Conservation (phyloP, 2,888 invertebrate species). For the Lydus trimaculatus region DNA sequence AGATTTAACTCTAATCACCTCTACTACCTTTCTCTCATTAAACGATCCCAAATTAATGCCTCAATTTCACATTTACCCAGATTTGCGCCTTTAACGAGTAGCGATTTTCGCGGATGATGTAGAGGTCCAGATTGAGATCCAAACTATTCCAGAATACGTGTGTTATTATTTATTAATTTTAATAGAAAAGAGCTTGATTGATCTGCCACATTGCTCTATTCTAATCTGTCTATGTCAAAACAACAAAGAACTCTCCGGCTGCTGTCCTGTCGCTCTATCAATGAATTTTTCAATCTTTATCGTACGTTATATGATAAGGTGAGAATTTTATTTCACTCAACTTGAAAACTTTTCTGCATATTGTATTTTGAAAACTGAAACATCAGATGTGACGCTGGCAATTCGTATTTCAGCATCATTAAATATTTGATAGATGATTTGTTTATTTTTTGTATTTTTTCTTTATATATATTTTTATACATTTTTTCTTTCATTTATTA, state of each 20-base stretch:
- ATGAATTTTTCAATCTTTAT: not conserved
- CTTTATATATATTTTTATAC: not conserved
- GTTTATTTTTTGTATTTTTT: not conserved
- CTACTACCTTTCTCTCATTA: too few relatives aligned
- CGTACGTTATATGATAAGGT: not conserved
- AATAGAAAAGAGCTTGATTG: not conserved
- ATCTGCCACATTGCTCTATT: not conserved
- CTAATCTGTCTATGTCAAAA: constrained; percentile 25
- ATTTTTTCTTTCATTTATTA: not conserved
- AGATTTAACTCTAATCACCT: too few relatives aligned
- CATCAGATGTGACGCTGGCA: too few relatives aligned
- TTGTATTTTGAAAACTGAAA: too few relatives aligned
- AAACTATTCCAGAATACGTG: not conserved
- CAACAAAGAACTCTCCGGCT: constrained; percentile 18
- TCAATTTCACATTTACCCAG: too few relatives aligned
- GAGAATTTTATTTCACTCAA: not conserved
- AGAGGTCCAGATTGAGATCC: not conserved
- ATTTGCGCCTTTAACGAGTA: too few relatives aligned
- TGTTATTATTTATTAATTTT: not conserved
- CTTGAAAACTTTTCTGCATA: too few relatives aligned
- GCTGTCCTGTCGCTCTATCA: not conserved
- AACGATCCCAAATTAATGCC: too few relatives aligned
- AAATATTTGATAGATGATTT: not conserved
- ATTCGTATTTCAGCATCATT: not conserved
- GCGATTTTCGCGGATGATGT: too few relatives aligned